Conservation (phyloP, 2,797 vertebrate species). For the Phalanger gymnotis region DNA sequence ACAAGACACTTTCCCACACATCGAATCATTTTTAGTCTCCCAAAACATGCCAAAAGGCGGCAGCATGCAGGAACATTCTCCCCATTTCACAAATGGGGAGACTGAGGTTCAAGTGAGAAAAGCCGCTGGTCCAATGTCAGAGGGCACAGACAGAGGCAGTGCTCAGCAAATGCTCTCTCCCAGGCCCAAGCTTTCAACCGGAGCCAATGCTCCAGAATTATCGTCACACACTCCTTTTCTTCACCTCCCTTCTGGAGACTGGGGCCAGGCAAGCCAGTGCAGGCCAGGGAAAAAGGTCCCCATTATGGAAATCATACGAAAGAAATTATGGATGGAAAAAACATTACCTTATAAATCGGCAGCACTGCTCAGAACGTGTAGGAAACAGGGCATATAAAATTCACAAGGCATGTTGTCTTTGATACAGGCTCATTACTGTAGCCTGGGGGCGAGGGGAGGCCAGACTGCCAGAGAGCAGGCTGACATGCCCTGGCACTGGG, state of each 20-base stretch:
- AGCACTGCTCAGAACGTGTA: slow-evolving; percentile 86
- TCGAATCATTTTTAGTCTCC: background rate
- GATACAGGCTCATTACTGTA: slow-evolving; percentile 84
- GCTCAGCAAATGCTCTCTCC: accelerated
- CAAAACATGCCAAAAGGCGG: background rate
- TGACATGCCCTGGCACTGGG: slow-evolving; percentile 82
- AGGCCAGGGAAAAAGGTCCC: slow-evolving; percentile 77
- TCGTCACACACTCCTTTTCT: slow-evolving; percentile 56
- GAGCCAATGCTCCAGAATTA: background rate
- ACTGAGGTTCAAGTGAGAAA: background rate
- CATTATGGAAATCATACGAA: slow-evolving; percentile 86
- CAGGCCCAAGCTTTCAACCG: accelerated
- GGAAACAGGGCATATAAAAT: slow-evolving; percentile 87
- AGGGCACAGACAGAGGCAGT: background rate
- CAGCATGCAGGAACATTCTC: background rate
- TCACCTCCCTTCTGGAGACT: slow-evolving; percentile 74
- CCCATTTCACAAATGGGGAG: background rate
- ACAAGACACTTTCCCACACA: background rate
- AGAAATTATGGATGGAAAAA: slow-evolving; percentile 88
- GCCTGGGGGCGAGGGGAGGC: slow-evolving; percentile 82
- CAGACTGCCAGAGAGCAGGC: slow-evolving; percentile 82
- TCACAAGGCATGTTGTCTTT: slow-evolving; percentile 84
- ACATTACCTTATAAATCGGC: slow-evolving; percentile 88
- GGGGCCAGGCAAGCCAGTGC: slow-evolving; percentile 72
- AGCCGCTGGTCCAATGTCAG: background rate